These are phyloP conservation scores for Hapalemur alaotrensis DNA, from an alignment of 2,797 vertebrate genomes.

Conservation along the genomic window DNA sequence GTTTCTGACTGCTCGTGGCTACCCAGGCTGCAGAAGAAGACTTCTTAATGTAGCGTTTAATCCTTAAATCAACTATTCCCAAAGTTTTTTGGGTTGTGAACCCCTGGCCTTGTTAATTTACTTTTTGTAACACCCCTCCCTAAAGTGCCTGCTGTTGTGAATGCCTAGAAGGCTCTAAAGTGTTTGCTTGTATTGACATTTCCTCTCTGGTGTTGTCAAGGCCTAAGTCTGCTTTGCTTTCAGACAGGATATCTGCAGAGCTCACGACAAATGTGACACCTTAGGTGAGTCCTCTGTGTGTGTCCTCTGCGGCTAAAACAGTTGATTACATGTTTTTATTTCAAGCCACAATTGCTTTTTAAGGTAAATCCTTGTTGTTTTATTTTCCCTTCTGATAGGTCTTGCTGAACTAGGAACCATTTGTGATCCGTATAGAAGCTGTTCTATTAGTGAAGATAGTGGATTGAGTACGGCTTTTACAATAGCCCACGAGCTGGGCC, in stretches of 20 bases:
- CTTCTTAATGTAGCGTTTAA: background rate
- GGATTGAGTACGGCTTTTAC: constrained; percentile 98
- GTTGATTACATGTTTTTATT: background rate
- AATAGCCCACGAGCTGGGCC: constrained; percentile 98
- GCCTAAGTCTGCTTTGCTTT: constrained; percentile 83
- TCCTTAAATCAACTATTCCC: background rate
- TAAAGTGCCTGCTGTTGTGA: background rate
- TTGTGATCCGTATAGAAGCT: constrained; percentile 97
- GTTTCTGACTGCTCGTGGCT: background rate
- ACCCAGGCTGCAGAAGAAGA: background rate
- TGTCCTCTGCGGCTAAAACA: background rate
- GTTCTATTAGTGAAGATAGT: constrained; percentile 98
- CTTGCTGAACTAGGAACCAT: constrained; percentile 98
- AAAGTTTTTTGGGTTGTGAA: background rate
- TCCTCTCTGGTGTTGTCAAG: constrained; percentile 54
- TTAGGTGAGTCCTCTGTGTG: constrained; percentile 88
- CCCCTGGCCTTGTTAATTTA: background rate
- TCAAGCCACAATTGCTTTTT: background rate
- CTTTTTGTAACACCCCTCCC: background rate
- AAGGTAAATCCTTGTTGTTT: constrained; percentile 58
- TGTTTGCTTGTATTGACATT: background rate
- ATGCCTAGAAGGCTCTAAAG: background rate
- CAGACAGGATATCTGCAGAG: constrained; percentile 99
- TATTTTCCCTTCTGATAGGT: constrained; percentile 83
- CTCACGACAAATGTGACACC: constrained; percentile 98